A percentile compares a stretch with the other conserved stretches of the same genome.
Evolutionary conservation across 2,888 invertebrate species (phyloP).

Genomic region (Hanleya hanleyi): DNA sequence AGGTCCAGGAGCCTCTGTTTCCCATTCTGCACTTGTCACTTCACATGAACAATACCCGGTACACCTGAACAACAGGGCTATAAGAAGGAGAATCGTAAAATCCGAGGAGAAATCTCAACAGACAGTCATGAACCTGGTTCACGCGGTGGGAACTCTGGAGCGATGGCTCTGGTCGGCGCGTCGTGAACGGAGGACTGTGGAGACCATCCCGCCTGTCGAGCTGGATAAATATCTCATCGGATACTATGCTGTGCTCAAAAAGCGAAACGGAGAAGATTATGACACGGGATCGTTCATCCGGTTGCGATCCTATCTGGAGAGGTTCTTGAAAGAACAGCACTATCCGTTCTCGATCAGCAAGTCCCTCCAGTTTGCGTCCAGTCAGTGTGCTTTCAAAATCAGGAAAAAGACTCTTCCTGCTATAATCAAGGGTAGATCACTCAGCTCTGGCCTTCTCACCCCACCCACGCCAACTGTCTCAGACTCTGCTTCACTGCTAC

Average conservation of each 20-base stretch:
- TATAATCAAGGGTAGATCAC: no score
- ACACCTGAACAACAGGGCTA: not conserved
- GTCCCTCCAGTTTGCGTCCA: not conserved
- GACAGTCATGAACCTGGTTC: not conserved
- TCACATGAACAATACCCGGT: no score
- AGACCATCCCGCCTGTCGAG: not conserved
- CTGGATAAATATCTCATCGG: not conserved
- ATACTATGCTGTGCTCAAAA: not conserved
- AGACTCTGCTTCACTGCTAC: no score
- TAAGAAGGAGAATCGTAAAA: not conserved
- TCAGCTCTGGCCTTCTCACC: no score
- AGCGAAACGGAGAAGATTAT: not conserved
- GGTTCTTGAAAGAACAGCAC: not conserved
- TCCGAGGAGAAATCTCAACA: not conserved
- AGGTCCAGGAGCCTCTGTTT: no score
- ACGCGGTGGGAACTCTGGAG: not conserved
- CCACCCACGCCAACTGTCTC: no score
- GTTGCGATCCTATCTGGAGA: not conserved
- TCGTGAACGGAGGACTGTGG: not conserved
- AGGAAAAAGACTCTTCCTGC: no score
- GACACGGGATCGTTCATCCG: not conserved
- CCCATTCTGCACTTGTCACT: no score
- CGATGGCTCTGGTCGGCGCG: not conserved
- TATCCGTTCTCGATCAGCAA: not conserved
- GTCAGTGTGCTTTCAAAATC: not conserved